Evolutionary conservation across 2,113 vertebrate species (phyloP).

Genomic region (Sinocyclocheilus rhinocerous): DNA sequence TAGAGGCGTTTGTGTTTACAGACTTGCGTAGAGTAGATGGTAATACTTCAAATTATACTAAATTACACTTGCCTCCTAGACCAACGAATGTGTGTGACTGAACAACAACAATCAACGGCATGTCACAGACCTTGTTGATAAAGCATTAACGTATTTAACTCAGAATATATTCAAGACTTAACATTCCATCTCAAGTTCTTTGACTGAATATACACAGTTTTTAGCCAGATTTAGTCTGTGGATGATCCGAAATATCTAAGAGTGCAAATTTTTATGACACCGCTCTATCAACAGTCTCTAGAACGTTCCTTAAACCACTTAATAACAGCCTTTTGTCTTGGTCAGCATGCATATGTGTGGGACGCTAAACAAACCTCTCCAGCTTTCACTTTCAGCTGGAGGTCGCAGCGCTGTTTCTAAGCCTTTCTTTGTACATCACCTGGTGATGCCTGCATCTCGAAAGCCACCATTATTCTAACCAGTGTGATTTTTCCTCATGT

Average conservation of each 20-base stretch:
- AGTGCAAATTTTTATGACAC: not conserved
- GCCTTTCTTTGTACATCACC: conserved; percentile 36
- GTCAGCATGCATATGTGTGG: conserved; percentile 6
- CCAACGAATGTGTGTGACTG: not conserved
- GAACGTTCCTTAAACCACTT: not conserved
- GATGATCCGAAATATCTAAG: conserved; percentile 2
- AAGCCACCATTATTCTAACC: conserved; percentile 55
- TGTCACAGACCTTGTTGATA: not conserved
- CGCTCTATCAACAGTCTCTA: conserved; percentile 52
- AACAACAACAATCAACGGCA: not conserved
- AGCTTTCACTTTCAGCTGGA: conserved; percentile 40
- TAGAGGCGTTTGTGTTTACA: not conserved
- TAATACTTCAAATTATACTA: not conserved
- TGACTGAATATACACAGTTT: not conserved
- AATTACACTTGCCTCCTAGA: not conserved
- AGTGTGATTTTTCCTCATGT: conserved; percentile 13
- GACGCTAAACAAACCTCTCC: conserved; percentile 15
- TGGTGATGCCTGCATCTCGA: not conserved
- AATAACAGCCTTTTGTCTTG: not conserved
- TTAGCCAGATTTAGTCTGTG: not conserved
- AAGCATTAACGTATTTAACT: not conserved
- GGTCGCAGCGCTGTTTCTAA: not conserved
- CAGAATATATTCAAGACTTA: not conserved
- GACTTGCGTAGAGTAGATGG: not conserved
- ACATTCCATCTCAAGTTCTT: conserved; percentile 6